Evolutionary conservation across 1,140 invertebrate species (phyloP).

Genomic region (Drosophila dunni): DNA sequence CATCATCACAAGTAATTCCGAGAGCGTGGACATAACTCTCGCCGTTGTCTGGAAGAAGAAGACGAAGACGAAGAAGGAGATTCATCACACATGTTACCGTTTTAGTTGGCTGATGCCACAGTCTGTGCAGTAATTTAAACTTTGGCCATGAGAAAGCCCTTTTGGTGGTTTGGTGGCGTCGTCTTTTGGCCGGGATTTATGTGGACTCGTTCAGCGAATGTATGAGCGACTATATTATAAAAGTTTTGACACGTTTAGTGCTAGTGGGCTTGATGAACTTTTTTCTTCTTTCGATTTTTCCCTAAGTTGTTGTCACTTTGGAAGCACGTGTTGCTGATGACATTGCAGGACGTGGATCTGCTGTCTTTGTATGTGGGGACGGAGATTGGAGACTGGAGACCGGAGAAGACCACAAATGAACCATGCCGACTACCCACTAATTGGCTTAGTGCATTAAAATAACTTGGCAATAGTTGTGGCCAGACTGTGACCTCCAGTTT

Average conservation of each 20-base stretch:
- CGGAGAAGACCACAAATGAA: slow-evolving; percentile 68
- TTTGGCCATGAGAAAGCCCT: slow-evolving; percentile 56
- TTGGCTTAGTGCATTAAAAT: slow-evolving; percentile 82
- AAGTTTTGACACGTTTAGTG: slow-evolving; percentile 78
- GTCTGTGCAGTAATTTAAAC: slow-evolving; percentile 81
- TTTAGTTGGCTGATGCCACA: slow-evolving; percentile 44
- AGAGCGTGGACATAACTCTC: slow-evolving; percentile 28
- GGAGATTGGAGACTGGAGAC: too few species aligned
- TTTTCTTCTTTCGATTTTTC: slow-evolving; percentile 52
- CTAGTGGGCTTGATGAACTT: slow-evolving; percentile 71
- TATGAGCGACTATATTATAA: slow-evolving; percentile 79
- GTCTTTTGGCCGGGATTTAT: slow-evolving; percentile 62
- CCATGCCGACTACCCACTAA: slow-evolving; percentile 67
- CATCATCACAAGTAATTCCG: slow-evolving; percentile 54
- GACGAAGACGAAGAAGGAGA: slow-evolving; percentile 11
- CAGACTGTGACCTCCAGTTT: slow-evolving; percentile 35
- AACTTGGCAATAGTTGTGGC: slow-evolving; percentile 80
- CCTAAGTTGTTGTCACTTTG: slow-evolving; percentile 52
- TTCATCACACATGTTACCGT: slow-evolving; percentile 65
- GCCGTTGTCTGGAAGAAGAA: neutral
- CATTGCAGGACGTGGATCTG: slow-evolving; percentile 18
- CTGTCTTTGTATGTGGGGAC: neutral
- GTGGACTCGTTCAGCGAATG: slow-evolving; percentile 46
- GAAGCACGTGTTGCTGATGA: slow-evolving; percentile 72
- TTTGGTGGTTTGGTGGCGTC: slow-evolving; percentile 36